Conservation (phyloP, 1,140 invertebrate genomes). For the Apis cerana region DNA sequence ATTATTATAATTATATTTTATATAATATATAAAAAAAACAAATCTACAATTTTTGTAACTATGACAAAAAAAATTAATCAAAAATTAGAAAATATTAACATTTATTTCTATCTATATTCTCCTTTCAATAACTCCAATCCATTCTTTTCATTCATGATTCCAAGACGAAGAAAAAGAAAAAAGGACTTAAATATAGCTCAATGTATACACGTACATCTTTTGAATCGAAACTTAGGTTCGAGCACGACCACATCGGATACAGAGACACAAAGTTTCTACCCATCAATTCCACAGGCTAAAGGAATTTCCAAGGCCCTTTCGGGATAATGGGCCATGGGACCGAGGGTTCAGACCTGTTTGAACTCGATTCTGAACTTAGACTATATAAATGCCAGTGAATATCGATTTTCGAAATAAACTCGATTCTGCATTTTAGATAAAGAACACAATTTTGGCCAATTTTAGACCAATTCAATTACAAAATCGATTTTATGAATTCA, state of each 20-base stretch:
- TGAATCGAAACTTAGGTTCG: constrained; percentile 22
- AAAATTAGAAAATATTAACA: too few relatives aligned
- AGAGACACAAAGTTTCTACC: constrained; percentile 58
- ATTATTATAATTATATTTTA: too few relatives aligned
- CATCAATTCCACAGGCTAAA: constrained; percentile 58
- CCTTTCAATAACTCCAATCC: too few relatives aligned
- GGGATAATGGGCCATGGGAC: constrained; percentile 65
- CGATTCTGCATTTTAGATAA: constrained; percentile 30
- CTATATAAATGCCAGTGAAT: background rate
- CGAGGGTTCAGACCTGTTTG: constrained; percentile 64
- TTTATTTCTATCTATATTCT: background rate
- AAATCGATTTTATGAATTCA: background rate
- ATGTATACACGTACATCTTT: constrained; percentile 24
- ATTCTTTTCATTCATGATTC: background rate
- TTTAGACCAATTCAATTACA: background rate
- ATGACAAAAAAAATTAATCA: too few relatives aligned
- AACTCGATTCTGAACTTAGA: constrained; percentile 48
- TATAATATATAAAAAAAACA: too few relatives aligned
- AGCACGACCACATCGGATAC: background rate
- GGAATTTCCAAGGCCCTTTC: constrained; percentile 65
- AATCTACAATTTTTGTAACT: too few relatives aligned
- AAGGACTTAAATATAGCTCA: constrained; percentile 4
- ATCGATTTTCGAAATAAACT: constrained; percentile 24
- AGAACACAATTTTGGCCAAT: background rate
- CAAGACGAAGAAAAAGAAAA: too few relatives aligned